These are phyloP conservation scores for Belonocnema kinseyi DNA, from an alignment of 1,140 invertebrate genomes.

Conservation along the genomic window DNA sequence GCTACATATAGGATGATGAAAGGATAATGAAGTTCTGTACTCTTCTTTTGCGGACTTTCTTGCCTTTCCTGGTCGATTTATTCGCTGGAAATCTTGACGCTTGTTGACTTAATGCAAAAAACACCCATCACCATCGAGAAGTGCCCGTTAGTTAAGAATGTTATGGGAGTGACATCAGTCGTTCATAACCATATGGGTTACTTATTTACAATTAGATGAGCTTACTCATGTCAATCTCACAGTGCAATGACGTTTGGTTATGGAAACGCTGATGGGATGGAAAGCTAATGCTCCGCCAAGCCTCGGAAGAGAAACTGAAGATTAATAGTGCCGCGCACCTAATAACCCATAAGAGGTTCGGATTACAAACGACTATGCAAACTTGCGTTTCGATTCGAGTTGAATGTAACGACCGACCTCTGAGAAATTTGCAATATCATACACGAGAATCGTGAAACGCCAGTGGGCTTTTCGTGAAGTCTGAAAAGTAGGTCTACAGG, in stretches of 20 bases:
- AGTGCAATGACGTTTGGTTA: neutral
- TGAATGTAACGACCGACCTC: neutral
- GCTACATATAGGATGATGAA: too few species aligned
- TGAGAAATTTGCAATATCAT: neutral
- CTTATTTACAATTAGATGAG: too few species aligned
- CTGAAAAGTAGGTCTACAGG: conserved; percentile 8
- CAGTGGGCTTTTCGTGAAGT: neutral
- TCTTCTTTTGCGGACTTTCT: too few species aligned
- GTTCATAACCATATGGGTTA: too few species aligned
- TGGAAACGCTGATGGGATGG: neutral
- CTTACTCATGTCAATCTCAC: too few species aligned
- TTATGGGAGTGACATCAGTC: too few species aligned
- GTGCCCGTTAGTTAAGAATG: too few species aligned
- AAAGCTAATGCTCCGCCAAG: conserved; percentile 1
- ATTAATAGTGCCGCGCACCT: conserved; percentile 17
- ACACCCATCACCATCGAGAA: too few species aligned
- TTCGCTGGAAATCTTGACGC: too few species aligned
- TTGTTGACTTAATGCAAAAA: too few species aligned
- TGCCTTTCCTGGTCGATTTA: too few species aligned
- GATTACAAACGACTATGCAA: neutral
- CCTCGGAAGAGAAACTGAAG: conserved; percentile 21
- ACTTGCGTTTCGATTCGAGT: neutral
- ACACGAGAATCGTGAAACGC: neutral
- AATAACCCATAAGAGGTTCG: neutral
- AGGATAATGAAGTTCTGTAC: too few species aligned